phyloP scores from a whole-genome alignment of 2,113 vertebrate species.

The Shinisaurus crocodilurus region DNA sequence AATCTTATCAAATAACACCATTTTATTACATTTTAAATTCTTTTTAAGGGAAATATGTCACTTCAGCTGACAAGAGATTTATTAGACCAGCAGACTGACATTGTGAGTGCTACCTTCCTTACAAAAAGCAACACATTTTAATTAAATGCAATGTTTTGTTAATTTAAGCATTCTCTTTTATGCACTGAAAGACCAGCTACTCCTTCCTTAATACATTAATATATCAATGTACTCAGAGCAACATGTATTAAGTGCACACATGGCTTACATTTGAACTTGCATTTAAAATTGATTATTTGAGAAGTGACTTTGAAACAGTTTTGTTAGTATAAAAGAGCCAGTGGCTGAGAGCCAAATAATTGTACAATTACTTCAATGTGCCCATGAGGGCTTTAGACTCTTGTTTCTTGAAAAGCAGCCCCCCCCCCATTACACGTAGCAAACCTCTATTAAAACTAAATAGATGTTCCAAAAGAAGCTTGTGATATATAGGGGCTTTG shows the following conservation, averaged over 20 bases:
- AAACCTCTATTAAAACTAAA: not conserved
- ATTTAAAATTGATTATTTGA: constrained; percentile 39
- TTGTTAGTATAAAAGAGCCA: constrained; percentile 9
- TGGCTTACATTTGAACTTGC: constrained; percentile 24
- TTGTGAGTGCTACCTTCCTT: not conserved
- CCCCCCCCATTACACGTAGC: not conserved
- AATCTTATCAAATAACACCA: not conserved
- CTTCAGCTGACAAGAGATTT: not conserved
- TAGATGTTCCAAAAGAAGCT: not conserved
- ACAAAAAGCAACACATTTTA: not conserved
- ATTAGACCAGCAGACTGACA: not conserved
- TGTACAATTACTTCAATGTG: not conserved
- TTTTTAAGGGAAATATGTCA: not conserved
- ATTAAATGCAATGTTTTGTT: not conserved
- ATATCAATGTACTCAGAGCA: constrained; percentile 11
- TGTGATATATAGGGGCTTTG: not conserved
- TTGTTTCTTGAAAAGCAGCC: not conserved
- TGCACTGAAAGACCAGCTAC: not conserved
- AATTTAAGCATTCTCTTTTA: constrained; percentile 21
- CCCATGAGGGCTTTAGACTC: not conserved
- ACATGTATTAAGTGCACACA: constrained; percentile 12
- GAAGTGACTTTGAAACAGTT: constrained; percentile 24
- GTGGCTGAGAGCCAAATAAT: not conserved
- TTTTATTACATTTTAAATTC: not conserved
- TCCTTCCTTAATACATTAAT: constrained; percentile 10